Base-by-base conservation (phyloP, 2,113 vertebrate species). In the Lepidothrix coronata region DNA sequence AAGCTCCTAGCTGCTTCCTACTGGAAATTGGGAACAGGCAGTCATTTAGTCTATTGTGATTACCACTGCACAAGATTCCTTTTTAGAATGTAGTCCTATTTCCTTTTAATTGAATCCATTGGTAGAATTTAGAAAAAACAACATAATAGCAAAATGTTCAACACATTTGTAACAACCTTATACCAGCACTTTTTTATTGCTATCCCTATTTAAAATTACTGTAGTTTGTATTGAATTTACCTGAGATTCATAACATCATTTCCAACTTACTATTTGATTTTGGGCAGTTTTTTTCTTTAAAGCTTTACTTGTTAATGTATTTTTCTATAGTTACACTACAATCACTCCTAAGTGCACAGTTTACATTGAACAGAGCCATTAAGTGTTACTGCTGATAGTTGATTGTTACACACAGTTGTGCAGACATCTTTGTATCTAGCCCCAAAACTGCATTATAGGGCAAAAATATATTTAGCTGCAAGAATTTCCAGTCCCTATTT, bases 261-360 rank as follows among this genome's bases (percentile, higher is more conserved):
- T 97, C 75, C 41, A 66, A 80, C 68, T 78, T 89, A 35, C 77
- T 96, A 52, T 92, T 91, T 95, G 94, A 97, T 95, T 96, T 94
- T 80, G 84, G 94, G 65, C 87, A 78, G 43, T 85, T 95, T 57
- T 61, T 46, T 74, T 39, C 44, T 85, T 85, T 94, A 94, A 94
- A 97, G 95, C 96, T 96, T 96, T 96, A 93, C 88, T 97, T 95
- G 22, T 97, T 95, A 97, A 97, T 95, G 88, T 55, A 67, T 91
- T 96, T 94, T 88, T 93, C 95, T 97, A 51, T 87, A 98, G 97
- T 96, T 97, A 86, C 51, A 46, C 46, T 68, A 61, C 72, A 92
- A 97, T 96, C 85, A 73, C 95, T 95, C 91, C 96, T 96, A 97
- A 97, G 72, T 93, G 94, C 91, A 77, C 70, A 90, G 88, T 95